These are phyloP conservation scores for Protophormia terraenovae DNA, from an alignment of 2,888 invertebrate genomes.

Conservation along the genomic window DNA sequence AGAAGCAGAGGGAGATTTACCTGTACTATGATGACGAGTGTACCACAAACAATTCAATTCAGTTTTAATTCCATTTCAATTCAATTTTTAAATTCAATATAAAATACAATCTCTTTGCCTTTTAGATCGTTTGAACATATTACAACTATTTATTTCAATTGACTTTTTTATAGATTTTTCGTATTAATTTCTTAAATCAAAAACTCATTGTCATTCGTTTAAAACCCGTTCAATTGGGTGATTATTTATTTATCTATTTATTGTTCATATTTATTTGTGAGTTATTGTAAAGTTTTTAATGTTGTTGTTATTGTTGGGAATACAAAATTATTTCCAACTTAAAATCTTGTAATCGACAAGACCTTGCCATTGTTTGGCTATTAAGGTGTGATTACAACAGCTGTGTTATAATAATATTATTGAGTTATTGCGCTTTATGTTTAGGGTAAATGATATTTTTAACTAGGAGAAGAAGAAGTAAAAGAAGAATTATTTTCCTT, in stretches of 20 bases:
- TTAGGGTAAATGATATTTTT: not conserved
- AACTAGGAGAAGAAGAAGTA: not conserved
- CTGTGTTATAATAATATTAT: not conserved
- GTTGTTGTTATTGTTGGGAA: not conserved
- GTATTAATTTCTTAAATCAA: constrained; percentile 42
- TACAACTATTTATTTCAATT: not conserved
- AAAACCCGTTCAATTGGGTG: constrained; percentile 28
- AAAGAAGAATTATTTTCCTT: too few relatives aligned
- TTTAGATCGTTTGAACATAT: not conserved
- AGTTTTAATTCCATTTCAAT: constrained; percentile 27
- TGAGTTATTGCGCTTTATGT: not conserved
- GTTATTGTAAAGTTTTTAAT: constrained; percentile 20
- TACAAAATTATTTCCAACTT: not conserved
- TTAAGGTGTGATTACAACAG: constrained; percentile 21
- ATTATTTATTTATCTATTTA: constrained; percentile 19
- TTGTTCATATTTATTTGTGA: constrained; percentile 39
- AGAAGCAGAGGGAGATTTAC: not conserved
- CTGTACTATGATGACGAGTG: too few relatives aligned
- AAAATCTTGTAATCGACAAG: not conserved
- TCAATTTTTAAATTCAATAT: too few relatives aligned
- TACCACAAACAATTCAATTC: constrained; percentile 49
- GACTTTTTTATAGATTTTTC: constrained; percentile 21
- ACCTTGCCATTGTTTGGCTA: constrained; percentile 25
- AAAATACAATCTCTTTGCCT: constrained; percentile 38
- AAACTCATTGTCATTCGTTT: constrained; percentile 38